phyloP scores from a whole-genome alignment of 1,140 invertebrate genomes.

The Drosophila varians region DNA sequence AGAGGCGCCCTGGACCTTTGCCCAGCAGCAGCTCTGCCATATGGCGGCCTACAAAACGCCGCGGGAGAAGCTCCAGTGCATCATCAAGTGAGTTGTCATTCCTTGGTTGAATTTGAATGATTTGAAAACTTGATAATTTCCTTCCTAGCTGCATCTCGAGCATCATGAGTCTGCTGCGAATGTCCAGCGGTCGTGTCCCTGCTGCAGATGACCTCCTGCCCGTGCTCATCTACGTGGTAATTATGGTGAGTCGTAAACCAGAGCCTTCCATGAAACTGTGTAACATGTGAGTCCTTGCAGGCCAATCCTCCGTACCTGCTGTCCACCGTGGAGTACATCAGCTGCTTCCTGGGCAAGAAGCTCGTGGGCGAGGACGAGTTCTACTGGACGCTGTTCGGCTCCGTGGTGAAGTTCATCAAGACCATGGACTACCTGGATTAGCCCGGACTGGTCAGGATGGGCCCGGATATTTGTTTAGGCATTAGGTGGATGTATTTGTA shows the following conservation, averaged over 20 bases:
- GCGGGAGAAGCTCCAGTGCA: slow-evolving; percentile 95
- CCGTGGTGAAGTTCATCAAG: slow-evolving; percentile 98
- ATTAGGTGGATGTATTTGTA: slow-evolving; percentile 15
- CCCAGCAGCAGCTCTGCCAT: slow-evolving; percentile 95
- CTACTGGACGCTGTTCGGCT: slow-evolving; percentile 99
- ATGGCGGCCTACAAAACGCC: slow-evolving; percentile 98
- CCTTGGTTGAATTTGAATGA: background rate
- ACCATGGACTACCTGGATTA: slow-evolving; percentile 89
- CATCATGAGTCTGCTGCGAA: slow-evolving; percentile 95
- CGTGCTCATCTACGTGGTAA: slow-evolving; percentile 97
- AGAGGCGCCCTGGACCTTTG: slow-evolving; percentile 98
- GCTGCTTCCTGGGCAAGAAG: slow-evolving; percentile 93
- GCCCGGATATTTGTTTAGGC: slow-evolving; percentile 7
- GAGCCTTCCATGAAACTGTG: background rate
- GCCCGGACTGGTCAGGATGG: too few relatives aligned
- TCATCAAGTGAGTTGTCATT: slow-evolving; percentile 81
- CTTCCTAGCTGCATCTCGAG: slow-evolving; percentile 93
- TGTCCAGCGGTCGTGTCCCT: slow-evolving; percentile 92
- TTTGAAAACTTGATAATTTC: slow-evolving; percentile 70
- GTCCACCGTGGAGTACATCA: slow-evolving; percentile 98
- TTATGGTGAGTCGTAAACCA: slow-evolving; percentile 88
- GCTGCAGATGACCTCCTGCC: slow-evolving; percentile 99
- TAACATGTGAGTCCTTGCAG: slow-evolving; percentile 83
- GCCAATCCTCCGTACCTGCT: slow-evolving; percentile 97
- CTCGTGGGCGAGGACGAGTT: slow-evolving; percentile 97